Evolutionary conservation across 2,888 invertebrate genomes (phyloP).

Genomic region (Salpingus planirostris): DNA sequence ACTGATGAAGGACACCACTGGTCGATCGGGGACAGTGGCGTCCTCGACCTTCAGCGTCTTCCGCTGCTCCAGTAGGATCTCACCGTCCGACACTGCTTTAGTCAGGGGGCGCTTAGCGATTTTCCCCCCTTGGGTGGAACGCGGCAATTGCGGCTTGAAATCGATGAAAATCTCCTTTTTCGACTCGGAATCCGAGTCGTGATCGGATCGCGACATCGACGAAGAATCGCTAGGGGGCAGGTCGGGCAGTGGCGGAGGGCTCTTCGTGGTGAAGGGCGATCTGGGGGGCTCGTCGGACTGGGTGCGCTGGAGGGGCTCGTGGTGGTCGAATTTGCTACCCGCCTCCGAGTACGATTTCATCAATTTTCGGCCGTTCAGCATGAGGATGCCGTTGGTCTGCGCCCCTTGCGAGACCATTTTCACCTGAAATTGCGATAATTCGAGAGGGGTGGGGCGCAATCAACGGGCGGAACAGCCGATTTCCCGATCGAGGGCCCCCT

Average conservation of each 20-base stretch:
- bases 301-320: slow-evolving; percentile 71
- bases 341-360: slow-evolving; percentile 81
- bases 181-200: slow-evolving; percentile 43
- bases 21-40: background rate
- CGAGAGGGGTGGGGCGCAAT: too few relatives aligned
- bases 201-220: slow-evolving; percentile 32
- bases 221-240: slow-evolving; percentile 31
- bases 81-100: slow-evolving; percentile 74
- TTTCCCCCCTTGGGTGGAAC: slow-evolving; percentile 39
- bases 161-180: slow-evolving; percentile 77
- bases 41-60: slow-evolving; percentile 44
- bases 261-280: slow-evolving; percentile 58
- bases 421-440: slow-evolving; percentile 48
- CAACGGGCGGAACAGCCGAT: background rate
- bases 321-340: slow-evolving; percentile 56
- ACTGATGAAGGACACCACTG: slow-evolving; percentile 47
- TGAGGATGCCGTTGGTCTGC: slow-evolving; percentile 72
- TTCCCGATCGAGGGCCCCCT: background rate
- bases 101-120: slow-evolving; percentile 47
- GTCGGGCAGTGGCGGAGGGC: slow-evolving; percentile 43
- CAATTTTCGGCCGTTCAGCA: slow-evolving; percentile 59
- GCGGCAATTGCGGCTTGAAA: slow-evolving; percentile 70
- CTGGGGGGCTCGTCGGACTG: slow-evolving; percentile 78
- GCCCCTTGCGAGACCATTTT: slow-evolving; percentile 86
- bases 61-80: slow-evolving; percentile 56